These are phyloP conservation scores for Ascidia mentula DNA, from an alignment of 23 tunicate genomes.

Conservation along the genomic window DNA sequence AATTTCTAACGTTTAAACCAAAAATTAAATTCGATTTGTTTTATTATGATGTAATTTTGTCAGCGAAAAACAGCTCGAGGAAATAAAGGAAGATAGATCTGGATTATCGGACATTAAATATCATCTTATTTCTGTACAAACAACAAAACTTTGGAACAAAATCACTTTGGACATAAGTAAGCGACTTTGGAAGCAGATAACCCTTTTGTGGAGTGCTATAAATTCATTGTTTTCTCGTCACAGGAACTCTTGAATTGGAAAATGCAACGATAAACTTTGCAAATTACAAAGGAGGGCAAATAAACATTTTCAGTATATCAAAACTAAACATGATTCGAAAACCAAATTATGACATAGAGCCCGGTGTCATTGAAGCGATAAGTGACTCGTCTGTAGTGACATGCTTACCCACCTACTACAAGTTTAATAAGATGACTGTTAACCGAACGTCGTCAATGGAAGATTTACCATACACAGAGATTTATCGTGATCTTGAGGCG, in stretches of 20 bases:
- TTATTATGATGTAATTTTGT: no score
- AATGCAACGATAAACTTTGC: slow-evolving; percentile 6
- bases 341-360: background rate
- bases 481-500: slow-evolving; percentile 49
- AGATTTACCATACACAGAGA: slow-evolving; percentile 38
- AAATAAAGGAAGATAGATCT: slow-evolving; percentile 18
- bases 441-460: slow-evolving; percentile 35
- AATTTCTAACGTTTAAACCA: background rate
- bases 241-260: slow-evolving; percentile 15
- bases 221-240: background rate
- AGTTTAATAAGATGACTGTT: slow-evolving; percentile 38
- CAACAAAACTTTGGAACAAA: slow-evolving; percentile 61
- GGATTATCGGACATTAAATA: slow-evolving; percentile 68
- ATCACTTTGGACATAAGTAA: slow-evolving; percentile 66
- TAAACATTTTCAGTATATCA: slow-evolving; percentile 8
- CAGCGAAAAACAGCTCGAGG: background rate
- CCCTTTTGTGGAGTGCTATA: background rate
- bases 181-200: background rate
- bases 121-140: slow-evolving; percentile 3
- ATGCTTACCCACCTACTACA: slow-evolving; percentile 17
- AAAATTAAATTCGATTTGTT: no score
- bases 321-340: background rate
- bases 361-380: background rate
- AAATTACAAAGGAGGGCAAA: slow-evolving; percentile 12
- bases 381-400: background rate